These are phyloP conservation scores for Eumaeus atala DNA, from an alignment of 1,140 invertebrate species.

Conservation along the genomic window DNA sequence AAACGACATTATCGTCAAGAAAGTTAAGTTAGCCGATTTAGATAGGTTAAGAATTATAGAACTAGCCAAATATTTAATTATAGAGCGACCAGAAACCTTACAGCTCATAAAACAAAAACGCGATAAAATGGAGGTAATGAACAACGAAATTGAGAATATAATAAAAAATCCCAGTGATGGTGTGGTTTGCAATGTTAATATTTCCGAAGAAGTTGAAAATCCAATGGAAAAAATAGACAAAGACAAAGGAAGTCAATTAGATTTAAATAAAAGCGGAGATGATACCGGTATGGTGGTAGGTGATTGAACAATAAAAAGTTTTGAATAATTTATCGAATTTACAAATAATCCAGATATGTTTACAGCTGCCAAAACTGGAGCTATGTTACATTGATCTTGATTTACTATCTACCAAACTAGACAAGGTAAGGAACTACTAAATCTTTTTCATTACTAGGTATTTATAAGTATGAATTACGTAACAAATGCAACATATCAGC, in stretches of 20 bases:
- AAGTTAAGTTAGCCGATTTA: constrained; percentile 20
- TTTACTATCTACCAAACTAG: constrained; percentile 36
- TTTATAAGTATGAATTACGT: background rate
- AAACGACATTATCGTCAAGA: constrained; percentile 32
- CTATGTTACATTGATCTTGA: constrained; percentile 38
- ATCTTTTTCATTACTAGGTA: background rate
- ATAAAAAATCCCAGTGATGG: constrained; percentile 11
- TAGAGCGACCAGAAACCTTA: constrained; percentile 31
- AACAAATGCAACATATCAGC: too few species aligned
- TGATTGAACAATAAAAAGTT: background rate
- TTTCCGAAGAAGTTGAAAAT: constrained; percentile 11
- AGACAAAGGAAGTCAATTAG: background rate
- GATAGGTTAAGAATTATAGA: constrained; percentile 38
- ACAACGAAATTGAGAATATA: constrained; percentile 27
- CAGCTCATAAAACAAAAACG: constrained; percentile 31
- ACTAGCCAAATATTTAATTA: constrained; percentile 39
- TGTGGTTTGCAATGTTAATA: constrained; percentile 8
- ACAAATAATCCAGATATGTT: constrained; percentile 23
- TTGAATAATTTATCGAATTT: background rate
- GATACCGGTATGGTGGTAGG: constrained; percentile 4
- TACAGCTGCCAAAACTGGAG: constrained; percentile 44
- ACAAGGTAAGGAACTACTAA: constrained; percentile 36
- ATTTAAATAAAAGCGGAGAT: background rate
- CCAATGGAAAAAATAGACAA: background rate
- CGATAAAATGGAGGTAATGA: constrained; percentile 26